Conservation (phyloP, 2,888 invertebrate species). For the Nephrotoma guestfalica region DNA sequence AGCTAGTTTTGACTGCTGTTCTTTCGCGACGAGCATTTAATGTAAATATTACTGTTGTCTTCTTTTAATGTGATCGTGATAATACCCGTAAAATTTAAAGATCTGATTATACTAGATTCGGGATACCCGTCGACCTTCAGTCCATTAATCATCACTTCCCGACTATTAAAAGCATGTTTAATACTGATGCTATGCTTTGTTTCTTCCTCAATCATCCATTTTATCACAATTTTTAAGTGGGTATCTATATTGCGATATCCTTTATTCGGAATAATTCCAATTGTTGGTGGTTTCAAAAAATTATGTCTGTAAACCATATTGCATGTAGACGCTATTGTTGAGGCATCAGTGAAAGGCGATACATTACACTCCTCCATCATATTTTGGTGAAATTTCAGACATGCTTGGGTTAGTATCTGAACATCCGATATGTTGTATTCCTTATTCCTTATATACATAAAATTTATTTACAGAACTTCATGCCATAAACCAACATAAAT, state of each 20-base stretch:
- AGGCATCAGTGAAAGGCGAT: not conserved
- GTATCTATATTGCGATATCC: not conserved
- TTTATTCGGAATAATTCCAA: not conserved
- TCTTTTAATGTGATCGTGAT: not conserved
- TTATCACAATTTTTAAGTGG: not conserved
- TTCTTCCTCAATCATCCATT: not conserved
- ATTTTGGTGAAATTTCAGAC: not conserved
- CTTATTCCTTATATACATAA: too few relatives aligned
- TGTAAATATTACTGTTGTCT: not conserved
- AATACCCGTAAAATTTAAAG: not conserved
- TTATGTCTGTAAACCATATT: not conserved
- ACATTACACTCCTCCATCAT: not conserved
- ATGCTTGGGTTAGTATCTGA: not conserved
- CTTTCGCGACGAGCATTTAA: not conserved
- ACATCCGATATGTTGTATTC: not conserved
- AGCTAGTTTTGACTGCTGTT: not conserved
- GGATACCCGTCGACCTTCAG: not conserved
- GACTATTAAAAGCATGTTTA: not conserved
- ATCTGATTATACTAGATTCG: not conserved
- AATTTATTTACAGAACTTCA: too few relatives aligned
- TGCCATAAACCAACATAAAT: too few relatives aligned
- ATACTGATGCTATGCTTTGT: not conserved
- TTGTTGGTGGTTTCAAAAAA: not conserved
- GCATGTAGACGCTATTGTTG: not conserved
- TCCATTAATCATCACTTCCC: not conserved